Conservation (phyloP, 2,113 vertebrate genomes). For the Sinocyclocheilus maitianheensis region DNA sequence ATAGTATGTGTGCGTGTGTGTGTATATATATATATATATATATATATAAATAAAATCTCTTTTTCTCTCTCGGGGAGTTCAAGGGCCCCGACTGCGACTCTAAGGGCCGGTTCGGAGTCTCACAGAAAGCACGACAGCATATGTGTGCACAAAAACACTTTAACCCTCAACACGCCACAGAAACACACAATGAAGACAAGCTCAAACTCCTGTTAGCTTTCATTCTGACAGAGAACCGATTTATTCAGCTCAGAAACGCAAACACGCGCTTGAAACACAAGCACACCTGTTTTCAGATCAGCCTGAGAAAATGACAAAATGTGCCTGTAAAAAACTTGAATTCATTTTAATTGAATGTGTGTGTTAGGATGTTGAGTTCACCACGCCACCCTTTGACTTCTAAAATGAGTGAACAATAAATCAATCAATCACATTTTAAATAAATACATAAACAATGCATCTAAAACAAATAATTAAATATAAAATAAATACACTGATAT, state of each 20-base stretch:
- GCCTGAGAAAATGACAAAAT: neutral
- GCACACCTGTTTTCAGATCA: neutral
- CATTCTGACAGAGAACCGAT: neutral
- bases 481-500: neutral
- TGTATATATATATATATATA: too few species aligned
- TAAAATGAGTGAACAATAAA: neutral
- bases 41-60: too few species aligned
- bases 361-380: neutral
- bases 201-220: neutral
- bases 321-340: neutral
- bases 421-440: neutral
- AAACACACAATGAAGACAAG: neutral
- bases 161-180: neutral
- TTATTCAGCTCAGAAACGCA: neutral
- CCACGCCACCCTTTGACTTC: neutral
- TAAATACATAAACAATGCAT: neutral
- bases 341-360: neutral
- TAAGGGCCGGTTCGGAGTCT: neutral
- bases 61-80: slow-evolving; percentile 64
- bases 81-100: slow-evolving; percentile 50
- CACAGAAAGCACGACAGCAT: neutral
- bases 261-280: neutral
- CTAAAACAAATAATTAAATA: neutral
- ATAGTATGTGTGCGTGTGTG: too few species aligned
- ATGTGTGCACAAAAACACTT: slow-evolving; percentile 8